These are phyloP conservation scores for Saguinus midas DNA, from an alignment of 2,113 vertebrate genomes.

Conservation along the genomic window DNA sequence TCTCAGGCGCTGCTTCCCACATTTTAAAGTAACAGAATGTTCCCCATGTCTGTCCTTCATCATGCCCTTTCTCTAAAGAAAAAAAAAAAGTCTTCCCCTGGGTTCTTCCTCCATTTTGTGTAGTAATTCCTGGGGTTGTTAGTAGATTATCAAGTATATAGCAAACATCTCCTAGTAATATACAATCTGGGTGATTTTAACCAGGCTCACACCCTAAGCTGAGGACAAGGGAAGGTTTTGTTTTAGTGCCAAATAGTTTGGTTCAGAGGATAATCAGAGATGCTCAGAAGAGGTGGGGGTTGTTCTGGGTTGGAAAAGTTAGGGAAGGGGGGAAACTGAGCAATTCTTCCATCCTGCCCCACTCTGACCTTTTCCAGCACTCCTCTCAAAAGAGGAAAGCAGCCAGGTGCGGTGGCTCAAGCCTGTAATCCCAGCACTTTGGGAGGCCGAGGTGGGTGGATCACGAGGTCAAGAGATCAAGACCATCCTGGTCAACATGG, in stretches of 20 bases:
- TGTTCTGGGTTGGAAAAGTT: not conserved
- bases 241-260: not conserved
- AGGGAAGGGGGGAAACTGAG: not conserved
- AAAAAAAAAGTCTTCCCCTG: not conserved
- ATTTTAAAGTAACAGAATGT: constrained; percentile 59
- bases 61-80: constrained; percentile 48
- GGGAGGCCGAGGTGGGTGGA: no score
- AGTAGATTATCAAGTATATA: not conserved
- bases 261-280: not conserved
- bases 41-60: constrained; percentile 47
- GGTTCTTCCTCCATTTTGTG: not conserved
- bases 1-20: constrained; percentile 50
- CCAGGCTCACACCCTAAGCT: not conserved
- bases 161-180: not conserved
- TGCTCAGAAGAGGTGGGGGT: not conserved
- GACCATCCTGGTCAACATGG: no score
- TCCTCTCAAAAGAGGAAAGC: not conserved
- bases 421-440: no score
- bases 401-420: no score
- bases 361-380: rapidly evolving
- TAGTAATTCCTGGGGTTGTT: not conserved
- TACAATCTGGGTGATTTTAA: not conserved
- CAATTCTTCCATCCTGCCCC: not conserved
- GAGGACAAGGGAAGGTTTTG: not conserved
- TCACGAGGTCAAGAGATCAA: no score